Evolutionary conservation across 2,888 invertebrate species (phyloP).

Genomic region (Rhaphigaster nebulosa): DNA sequence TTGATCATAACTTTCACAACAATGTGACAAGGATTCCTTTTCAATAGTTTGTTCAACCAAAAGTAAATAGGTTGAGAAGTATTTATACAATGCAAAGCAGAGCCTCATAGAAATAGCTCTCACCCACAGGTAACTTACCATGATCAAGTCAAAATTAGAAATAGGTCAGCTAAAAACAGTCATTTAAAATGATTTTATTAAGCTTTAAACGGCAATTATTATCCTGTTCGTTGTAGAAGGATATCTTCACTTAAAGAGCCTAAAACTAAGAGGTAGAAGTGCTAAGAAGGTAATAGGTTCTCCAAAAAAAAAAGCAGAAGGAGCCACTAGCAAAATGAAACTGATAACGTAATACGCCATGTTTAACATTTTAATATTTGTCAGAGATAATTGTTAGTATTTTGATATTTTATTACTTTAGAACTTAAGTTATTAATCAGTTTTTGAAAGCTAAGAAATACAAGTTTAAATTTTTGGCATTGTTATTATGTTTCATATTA

Average conservation of each 20-base stretch:
- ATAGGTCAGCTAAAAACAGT: constrained; percentile 28
- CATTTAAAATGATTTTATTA: constrained; percentile 41
- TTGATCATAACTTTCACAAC: neutral
- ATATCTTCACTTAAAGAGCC: neutral
- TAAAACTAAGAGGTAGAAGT: neutral
- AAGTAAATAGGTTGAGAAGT: neutral
- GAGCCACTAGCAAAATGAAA: neutral
- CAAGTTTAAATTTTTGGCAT: too few relatives aligned
- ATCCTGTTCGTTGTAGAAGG: neutral
- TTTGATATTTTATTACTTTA: neutral
- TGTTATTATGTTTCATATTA: too few relatives aligned
- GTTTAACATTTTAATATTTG: neutral
- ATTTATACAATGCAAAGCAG: neutral
- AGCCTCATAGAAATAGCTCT: neutral
- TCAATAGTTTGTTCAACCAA: neutral
- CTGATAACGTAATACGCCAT: neutral
- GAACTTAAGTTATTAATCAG: too few relatives aligned
- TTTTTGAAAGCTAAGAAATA: too few relatives aligned
- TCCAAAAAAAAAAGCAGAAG: neutral
- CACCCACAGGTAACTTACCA: neutral
- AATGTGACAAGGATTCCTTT: neutral
- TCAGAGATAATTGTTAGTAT: too few relatives aligned
- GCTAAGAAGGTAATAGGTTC: neutral
- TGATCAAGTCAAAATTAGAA: constrained; percentile 10
- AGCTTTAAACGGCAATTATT: neutral